Percentiles rank a stretch among this genome's conserved stretches.
Evolutionary conservation across 2,888 invertebrate genomes (phyloP).

Genomic region (Cataglyphis livida): DNA sequence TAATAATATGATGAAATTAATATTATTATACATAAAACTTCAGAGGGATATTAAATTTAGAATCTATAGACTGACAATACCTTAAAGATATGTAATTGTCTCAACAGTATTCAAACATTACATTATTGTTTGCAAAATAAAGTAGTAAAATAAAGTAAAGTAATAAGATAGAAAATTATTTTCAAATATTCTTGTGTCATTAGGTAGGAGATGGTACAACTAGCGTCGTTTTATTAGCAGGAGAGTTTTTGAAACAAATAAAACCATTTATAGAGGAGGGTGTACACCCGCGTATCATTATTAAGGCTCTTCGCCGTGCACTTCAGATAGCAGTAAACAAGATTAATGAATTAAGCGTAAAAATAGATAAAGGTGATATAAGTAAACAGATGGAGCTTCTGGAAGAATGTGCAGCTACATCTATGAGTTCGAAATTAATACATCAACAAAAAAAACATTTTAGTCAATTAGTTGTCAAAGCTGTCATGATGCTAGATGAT

Average conservation of each 20-base stretch:
- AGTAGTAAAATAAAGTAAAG: neutral
- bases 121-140: neutral
- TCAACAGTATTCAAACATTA: conserved; percentile 79
- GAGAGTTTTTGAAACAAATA: conserved; percentile 97
- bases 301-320: conserved; percentile 95
- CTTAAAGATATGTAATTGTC: conserved; percentile 73
- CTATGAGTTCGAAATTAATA: conserved; percentile 98
- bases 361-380: conserved; percentile 89
- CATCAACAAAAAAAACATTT: conserved; percentile 98
- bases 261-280: conserved; percentile 99
- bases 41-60: conserved; percentile 77
- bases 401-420: conserved; percentile 97
- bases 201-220: conserved; percentile 99
- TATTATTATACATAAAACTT: conserved; percentile 12
- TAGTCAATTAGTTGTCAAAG: conserved; percentile 98
- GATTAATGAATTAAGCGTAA: conserved; percentile 94
- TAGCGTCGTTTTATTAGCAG: conserved; percentile 97
- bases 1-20: conserved; percentile 17
- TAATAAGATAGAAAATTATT: neutral
- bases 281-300: conserved; percentile 96
- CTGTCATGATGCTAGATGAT: conserved; percentile 96
- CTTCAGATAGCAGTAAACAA: conserved; percentile 93
- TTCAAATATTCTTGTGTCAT: conserved; percentile 46
- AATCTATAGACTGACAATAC: conserved; percentile 79
- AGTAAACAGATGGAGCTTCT: conserved; percentile 89